Percentiles rank a stretch among this genome's conserved stretches.
phyloP scores from a whole-genome alignment of 30 jellyfish, hydroid and myxozoan species.

The Pseudorhiza aurosa region DNA sequence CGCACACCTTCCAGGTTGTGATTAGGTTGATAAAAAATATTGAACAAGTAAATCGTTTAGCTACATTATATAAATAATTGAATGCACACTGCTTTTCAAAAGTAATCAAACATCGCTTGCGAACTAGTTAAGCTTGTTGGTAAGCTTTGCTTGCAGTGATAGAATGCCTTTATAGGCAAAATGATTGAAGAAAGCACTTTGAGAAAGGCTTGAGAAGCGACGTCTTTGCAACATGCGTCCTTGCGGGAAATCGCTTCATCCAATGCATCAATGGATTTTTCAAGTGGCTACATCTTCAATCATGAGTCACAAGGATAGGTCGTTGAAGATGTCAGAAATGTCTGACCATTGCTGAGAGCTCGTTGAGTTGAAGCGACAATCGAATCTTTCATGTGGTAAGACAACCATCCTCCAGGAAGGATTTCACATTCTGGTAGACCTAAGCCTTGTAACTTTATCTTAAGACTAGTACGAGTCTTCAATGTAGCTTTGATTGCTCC shows the following conservation, averaged over 20 bases:
- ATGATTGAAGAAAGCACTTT: no score
- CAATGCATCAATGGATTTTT: conserved; percentile 9
- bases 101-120: no score
- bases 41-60: no score
- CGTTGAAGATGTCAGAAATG: conserved; percentile 5
- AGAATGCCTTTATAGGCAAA: no score
- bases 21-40: no score
- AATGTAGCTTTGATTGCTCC: not conserved
- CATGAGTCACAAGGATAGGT: not conserved
- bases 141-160: no score
- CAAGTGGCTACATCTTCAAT: conserved; percentile 28
- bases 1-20: no score
- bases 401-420: not conserved
- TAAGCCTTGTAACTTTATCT: conserved; percentile 12
- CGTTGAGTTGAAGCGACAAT: conserved; percentile 3
- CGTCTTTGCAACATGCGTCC: conserved; percentile 1
- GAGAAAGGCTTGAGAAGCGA: conserved; percentile 4
- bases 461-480: conserved; percentile 1
- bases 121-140: no score
- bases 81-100: no score
- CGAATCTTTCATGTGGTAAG: not conserved
- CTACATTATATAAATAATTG: no score
- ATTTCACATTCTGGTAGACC: not conserved
- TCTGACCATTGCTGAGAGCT: conserved; percentile 26
- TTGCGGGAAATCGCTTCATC: conserved; percentile 4